Conservation (phyloP, 1,140 invertebrate species). For the Sarcophaga bullata region DNA sequence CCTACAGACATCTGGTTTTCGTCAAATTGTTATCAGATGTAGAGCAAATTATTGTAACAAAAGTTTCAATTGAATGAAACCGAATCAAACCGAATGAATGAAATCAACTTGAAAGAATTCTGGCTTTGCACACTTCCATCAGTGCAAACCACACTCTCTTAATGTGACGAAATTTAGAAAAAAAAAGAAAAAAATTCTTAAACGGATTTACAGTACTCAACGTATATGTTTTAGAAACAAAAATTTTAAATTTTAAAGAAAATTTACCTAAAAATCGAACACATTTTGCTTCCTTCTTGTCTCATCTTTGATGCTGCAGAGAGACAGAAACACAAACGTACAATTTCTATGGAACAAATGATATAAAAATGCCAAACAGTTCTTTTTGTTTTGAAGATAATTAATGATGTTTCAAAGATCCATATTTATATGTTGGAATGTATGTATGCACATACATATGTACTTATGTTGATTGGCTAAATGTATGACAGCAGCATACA, state of each 20-base stretch:
- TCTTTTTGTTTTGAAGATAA: constrained; percentile 21
- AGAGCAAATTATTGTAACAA: constrained; percentile 24
- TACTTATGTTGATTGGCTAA: too few relatives aligned
- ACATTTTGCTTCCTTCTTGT: background rate
- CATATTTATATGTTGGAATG: background rate
- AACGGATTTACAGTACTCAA: background rate
- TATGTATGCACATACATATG: background rate
- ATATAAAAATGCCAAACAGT: constrained; percentile 11
- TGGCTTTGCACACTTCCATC: background rate
- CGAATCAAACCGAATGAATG: background rate
- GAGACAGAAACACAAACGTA: background rate
- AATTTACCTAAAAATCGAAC: background rate
- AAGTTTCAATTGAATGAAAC: background rate
- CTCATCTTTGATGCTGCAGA: background rate
- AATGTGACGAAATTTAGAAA: constrained; percentile 1
- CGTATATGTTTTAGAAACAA: background rate
- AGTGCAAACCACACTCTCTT: background rate
- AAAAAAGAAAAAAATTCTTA: background rate
- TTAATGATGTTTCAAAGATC: background rate
- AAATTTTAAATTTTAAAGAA: background rate
- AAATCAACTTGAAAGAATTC: background rate
- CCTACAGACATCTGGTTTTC: background rate
- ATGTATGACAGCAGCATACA: background rate
- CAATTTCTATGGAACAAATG: background rate
- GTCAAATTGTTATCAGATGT: background rate